Conservation (phyloP, 1,140 invertebrate genomes). For the Amphibalanus amphitrite region DNA sequence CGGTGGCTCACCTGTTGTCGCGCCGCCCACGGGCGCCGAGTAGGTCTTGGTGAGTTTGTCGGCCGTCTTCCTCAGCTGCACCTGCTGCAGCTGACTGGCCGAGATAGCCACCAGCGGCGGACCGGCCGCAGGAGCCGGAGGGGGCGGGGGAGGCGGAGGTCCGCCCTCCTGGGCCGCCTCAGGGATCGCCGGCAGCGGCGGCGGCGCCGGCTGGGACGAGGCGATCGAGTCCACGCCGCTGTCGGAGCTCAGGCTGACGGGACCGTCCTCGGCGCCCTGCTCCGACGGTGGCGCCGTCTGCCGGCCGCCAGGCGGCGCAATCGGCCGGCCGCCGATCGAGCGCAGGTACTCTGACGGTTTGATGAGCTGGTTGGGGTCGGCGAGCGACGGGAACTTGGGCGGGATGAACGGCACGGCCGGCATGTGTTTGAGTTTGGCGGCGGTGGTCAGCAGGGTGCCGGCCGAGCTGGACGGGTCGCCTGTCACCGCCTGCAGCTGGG, state of each 20-base stretch:
- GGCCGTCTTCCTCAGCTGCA: slow-evolving; percentile 53
- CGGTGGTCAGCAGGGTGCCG: not conserved
- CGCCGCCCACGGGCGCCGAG: slow-evolving; percentile 38
- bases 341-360: slow-evolving; percentile 80
- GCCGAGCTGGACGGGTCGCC: slow-evolving; percentile 3
- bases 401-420: slow-evolving; percentile 72
- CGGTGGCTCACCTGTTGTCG: slow-evolving; percentile 11
- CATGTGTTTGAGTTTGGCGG: slow-evolving; percentile 8
- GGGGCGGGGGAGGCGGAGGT: slow-evolving; percentile 28
- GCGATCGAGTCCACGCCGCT: slow-evolving; percentile 12
- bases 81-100: slow-evolving; percentile 64
- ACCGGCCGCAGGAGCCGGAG: slow-evolving; percentile 37
- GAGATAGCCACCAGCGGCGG: slow-evolving; percentile 51
- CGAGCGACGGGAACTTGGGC: slow-evolving; percentile 55
- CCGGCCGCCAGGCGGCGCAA: not conserved
- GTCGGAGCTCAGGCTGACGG: slow-evolving; percentile 23
- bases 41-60: slow-evolving; percentile 52
- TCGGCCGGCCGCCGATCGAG: slow-evolving; percentile 41
- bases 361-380: slow-evolving; percentile 52
- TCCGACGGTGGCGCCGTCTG: slow-evolving; percentile 4
- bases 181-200: slow-evolving; percentile 18
- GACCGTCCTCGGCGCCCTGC: slow-evolving; percentile 13
- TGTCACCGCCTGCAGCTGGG: slow-evolving; percentile 6
- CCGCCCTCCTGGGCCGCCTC: slow-evolving; percentile 14
- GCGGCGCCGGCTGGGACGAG: slow-evolving; percentile 10